A percentile compares a stretch with the other conserved stretches of the same genome.
Evolutionary conservation across 2,888 invertebrate genomes (phyloP).

Genomic region (Acrobasis consociella): DNA sequence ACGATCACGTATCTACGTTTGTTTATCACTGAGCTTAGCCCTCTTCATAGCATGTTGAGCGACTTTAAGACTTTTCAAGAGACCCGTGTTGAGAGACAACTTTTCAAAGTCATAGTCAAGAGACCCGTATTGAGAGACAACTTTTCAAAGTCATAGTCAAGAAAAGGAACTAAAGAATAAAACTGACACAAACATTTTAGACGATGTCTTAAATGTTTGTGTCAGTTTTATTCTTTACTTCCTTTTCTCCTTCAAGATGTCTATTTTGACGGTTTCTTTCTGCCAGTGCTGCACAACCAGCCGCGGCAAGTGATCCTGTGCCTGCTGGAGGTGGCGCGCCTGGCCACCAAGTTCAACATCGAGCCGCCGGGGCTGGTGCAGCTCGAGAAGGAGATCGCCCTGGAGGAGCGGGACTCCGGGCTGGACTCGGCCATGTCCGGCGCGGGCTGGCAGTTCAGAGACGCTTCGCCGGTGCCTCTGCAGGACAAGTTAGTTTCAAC

Average conservation of each 20-base stretch:
- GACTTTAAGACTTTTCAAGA: too few species aligned
- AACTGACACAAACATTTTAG: too few species aligned
- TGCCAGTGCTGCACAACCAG: conserved; percentile 89
- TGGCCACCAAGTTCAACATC: conserved; percentile 89
- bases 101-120: too few species aligned
- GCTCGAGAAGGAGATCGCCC: conserved; percentile 93
- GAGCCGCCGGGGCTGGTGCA: conserved; percentile 92
- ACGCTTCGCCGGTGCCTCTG: conserved; percentile 56
- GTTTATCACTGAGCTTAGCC: too few species aligned
- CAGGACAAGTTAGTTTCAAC: conserved; percentile 54
- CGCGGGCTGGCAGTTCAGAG: conserved; percentile 88
- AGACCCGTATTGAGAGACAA: too few species aligned
- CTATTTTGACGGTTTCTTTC: neutral
- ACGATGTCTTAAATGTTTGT: too few species aligned
- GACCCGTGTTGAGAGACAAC: too few species aligned
- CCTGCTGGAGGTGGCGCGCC: conserved; percentile 91
- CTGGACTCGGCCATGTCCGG: conserved; percentile 84
- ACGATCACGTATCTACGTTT: too few species aligned
- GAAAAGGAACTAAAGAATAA: too few species aligned
- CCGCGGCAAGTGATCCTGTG: conserved; percentile 93
- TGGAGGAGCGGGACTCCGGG: conserved; percentile 87
- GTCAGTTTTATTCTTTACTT: too few species aligned
- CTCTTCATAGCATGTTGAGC: too few species aligned
- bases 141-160: too few species aligned
- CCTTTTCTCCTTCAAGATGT: neutral